Evolutionary conservation across 2,888 invertebrate genomes (phyloP).

Genomic region (Deilephila porcellus): DNA sequence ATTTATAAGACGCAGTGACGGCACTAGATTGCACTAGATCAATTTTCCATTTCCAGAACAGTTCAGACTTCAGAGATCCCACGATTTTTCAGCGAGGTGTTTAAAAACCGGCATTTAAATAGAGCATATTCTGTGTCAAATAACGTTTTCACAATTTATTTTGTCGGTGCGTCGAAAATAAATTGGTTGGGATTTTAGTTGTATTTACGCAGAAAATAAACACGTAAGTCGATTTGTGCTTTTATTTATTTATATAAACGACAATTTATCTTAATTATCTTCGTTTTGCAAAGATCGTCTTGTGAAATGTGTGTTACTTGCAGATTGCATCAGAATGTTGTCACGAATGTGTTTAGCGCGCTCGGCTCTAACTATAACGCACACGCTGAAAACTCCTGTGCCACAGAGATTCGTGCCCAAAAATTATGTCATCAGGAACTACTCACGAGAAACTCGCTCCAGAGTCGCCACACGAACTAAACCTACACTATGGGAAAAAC

Average conservation of each 20-base stretch:
- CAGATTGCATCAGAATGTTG: conserved; percentile 74
- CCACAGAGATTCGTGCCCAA: conserved; percentile 76
- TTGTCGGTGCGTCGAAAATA: conserved; percentile 11
- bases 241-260: neutral
- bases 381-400: conserved; percentile 70
- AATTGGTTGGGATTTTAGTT: neutral
- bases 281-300: conserved; percentile 28
- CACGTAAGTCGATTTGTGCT: neutral
- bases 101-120: conserved; percentile 8
- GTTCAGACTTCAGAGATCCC: conserved; percentile 9
- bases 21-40: neutral
- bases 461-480: conserved; percentile 72
- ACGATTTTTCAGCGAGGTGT: conserved; percentile 18
- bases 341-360: conserved; percentile 78
- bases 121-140: neutral
- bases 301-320: conserved; percentile 36
- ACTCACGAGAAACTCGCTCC: conserved; percentile 81
- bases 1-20: neutral
- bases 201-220: conserved; percentile 2
- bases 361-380: conserved; percentile 64
- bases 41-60: conserved; percentile 28
- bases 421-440: conserved; percentile 81
- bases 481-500: conserved; percentile 87
- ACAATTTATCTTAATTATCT: neutral
- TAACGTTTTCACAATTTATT: neutral